Conservation (phyloP, 2,888 invertebrate species). For the Cephalotes varians region DNA sequence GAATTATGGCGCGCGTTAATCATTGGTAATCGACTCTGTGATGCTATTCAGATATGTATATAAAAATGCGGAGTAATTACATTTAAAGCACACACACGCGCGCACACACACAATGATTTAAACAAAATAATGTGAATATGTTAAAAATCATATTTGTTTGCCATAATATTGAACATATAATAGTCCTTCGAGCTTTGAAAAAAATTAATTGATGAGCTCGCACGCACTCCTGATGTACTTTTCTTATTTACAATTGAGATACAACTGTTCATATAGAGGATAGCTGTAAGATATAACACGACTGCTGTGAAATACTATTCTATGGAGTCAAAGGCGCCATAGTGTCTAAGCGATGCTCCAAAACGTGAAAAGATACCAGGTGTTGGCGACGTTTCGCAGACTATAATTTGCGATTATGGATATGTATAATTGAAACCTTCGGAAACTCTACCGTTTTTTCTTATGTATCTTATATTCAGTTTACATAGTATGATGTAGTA, state of each 20-base stretch:
- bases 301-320: background rate
- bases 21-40: background rate
- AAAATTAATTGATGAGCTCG: background rate
- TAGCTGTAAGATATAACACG: background rate
- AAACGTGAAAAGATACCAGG: slow-evolving; percentile 48
- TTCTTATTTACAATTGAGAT: background rate
- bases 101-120: background rate
- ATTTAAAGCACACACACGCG: background rate
- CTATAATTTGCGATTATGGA: slow-evolving; percentile 43
- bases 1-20: slow-evolving; percentile 4
- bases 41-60: background rate
- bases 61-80: background rate
- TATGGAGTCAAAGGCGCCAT: background rate
- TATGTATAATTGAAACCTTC: slow-evolving; percentile 40
- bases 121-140: background rate
- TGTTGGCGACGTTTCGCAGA: slow-evolving; percentile 26
- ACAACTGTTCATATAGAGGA: background rate
- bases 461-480: background rate
- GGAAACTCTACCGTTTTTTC: background rate
- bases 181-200: background rate
- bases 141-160: background rate
- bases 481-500: background rate
- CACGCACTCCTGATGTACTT: background rate
- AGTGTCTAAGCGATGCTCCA: slow-evolving; percentile 22
- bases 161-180: background rate